Evolutionary conservation across 2,113 vertebrate genomes (phyloP).

Genomic region (Turnix velox): DNA sequence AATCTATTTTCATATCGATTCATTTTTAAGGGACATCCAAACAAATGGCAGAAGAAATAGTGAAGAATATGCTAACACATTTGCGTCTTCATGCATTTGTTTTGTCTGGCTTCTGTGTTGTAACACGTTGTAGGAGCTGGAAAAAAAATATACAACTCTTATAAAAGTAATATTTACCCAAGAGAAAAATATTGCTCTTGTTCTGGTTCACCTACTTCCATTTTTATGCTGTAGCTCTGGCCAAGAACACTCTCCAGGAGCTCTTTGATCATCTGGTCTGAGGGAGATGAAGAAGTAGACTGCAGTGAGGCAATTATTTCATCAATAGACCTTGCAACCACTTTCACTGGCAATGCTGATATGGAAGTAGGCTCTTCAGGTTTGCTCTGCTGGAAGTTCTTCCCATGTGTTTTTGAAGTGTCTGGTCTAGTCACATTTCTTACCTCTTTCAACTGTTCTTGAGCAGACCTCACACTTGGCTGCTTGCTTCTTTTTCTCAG

Average conservation of each 20-base stretch:
- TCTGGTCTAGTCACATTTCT: not conserved
- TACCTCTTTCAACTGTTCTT: slow-evolving; percentile 4
- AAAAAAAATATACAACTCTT: slow-evolving; percentile 58
- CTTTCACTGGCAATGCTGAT: not conserved
- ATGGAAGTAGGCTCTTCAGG: not conserved
- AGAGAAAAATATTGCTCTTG: slow-evolving; percentile 18
- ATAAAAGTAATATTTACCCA: slow-evolving; percentile 36
- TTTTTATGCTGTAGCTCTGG: slow-evolving; percentile 58
- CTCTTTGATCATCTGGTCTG: slow-evolving; percentile 69
- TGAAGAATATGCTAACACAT: not conserved
- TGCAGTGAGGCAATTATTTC: slow-evolving; percentile 74
- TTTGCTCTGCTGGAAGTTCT: not conserved
- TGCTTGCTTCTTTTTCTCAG: slow-evolving; percentile 16
- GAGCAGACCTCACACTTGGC: slow-evolving; percentile 60
- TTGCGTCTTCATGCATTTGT: not conserved
- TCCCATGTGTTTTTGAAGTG: not conserved
- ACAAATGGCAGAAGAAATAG: not conserved
- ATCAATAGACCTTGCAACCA: slow-evolving; percentile 58
- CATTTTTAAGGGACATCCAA: not conserved
- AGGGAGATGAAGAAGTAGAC: slow-evolving; percentile 57
- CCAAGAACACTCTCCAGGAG: slow-evolving; percentile 73
- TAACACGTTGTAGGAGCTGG: not conserved
- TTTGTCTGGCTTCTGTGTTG: slow-evolving; percentile 46
- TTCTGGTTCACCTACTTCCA: slow-evolving; percentile 70
- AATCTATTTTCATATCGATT: not conserved